These are phyloP conservation scores for Aldabrachelys gigantea DNA, from an alignment of 2,113 vertebrate species.

Conservation along the genomic window DNA sequence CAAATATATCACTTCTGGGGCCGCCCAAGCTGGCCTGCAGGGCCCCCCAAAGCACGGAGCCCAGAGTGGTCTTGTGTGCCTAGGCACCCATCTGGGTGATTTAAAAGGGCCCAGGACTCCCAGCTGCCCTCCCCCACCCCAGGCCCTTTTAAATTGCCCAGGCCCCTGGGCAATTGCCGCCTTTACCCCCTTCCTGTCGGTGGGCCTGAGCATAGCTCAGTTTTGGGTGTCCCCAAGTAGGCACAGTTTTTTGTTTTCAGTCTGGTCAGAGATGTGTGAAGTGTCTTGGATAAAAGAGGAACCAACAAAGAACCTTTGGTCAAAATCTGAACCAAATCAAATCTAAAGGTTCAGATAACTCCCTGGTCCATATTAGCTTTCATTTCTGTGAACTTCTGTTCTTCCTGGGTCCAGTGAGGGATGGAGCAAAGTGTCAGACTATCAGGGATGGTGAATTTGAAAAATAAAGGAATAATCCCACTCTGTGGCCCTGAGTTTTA, in stretches of 20 bases:
- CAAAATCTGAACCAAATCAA: background rate
- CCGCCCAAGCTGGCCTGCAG: no score
- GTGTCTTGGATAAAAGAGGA: background rate
- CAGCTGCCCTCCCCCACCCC: no score
- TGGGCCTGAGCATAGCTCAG: background rate
- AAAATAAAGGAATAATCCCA: background rate
- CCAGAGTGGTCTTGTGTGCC: no score
- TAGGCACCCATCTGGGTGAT: no score
- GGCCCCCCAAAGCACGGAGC: no score
- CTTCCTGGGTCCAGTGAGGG: background rate
- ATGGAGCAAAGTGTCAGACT: background rate
- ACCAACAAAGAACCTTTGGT: background rate
- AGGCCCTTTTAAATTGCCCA: no score
- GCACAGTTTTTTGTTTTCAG: background rate
- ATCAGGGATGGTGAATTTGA: background rate
- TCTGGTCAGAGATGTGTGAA: background rate
- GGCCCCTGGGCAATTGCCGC: no score
- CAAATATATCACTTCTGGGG: no score
- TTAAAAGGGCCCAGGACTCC: no score
- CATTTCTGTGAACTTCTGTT: background rate
- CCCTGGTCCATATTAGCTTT: accelerated
- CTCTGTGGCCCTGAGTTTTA: background rate
- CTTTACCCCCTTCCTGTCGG: no score
- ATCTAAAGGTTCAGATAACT: background rate
- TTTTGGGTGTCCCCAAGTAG: background rate